Evolutionary conservation across 2,113 vertebrate species (phyloP).

Genomic region (Bufo gargarizans): DNA sequence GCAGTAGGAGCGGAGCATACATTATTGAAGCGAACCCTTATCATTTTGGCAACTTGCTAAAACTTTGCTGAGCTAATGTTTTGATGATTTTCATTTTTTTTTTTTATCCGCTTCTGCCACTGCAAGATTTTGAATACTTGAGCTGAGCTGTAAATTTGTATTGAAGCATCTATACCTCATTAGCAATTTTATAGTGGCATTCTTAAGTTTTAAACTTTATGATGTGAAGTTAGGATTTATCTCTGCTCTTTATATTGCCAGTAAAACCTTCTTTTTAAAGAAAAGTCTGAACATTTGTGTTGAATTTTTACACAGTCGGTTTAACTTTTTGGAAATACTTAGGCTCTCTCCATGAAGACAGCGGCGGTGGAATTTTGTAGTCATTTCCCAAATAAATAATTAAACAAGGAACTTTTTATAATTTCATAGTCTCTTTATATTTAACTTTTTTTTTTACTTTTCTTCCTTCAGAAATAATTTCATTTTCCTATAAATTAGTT

Average conservation of each 20-base stretch:
- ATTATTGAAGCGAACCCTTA: constrained; percentile 37
- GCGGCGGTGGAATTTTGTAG: not conserved
- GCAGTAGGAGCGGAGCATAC: constrained; percentile 23
- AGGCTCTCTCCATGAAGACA: not conserved
- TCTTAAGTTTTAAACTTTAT: constrained; percentile 49
- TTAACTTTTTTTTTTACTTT: not conserved
- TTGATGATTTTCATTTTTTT: constrained; percentile 34
- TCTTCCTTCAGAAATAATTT: not conserved
- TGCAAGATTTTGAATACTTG: constrained; percentile 17
- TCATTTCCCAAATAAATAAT: not conserved
- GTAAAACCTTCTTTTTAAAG: constrained; percentile 10
- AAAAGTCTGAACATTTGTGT: constrained; percentile 6
- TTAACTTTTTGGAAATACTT: not conserved
- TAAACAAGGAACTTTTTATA: not conserved
- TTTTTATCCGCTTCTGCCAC: constrained; percentile 15
- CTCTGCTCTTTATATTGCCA: constrained; percentile 42
- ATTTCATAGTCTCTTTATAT: not conserved
- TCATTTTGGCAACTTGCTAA: constrained; percentile 39
- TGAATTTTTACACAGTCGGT: not conserved
- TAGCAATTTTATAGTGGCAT: constrained; percentile 47
- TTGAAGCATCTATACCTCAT: constrained; percentile 44
- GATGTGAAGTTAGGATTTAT: constrained; percentile 44
- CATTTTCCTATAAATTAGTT: not conserved
- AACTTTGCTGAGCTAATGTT: constrained; percentile 39
- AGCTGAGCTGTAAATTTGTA: constrained; percentile 38